A percentile compares a stretch with the other conserved stretches of the same genome.
These are phyloP conservation scores for Phaethon lepturus DNA, from an alignment of 2,113 vertebrate species.

Conservation along the genomic window DNA sequence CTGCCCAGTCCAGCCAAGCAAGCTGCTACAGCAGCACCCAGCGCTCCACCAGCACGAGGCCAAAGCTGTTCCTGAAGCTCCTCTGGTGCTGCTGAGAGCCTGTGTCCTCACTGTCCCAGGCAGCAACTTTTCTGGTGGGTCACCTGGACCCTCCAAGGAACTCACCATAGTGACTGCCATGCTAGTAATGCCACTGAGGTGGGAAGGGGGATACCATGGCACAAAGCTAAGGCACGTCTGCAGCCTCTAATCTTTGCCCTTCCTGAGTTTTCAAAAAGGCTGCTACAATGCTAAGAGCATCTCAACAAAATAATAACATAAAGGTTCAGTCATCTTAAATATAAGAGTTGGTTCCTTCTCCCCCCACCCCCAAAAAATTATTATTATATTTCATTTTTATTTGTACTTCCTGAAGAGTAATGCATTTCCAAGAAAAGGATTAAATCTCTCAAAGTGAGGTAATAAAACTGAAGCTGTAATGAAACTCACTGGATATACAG, in stretches of 20 bases:
- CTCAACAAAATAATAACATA: background rate
- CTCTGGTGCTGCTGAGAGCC: background rate
- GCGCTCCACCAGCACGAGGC: background rate
- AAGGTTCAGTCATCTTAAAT: background rate
- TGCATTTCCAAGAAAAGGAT: constrained; percentile 40
- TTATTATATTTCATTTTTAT: constrained; percentile 47
- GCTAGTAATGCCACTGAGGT: fast-evolving
- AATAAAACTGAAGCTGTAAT: constrained; percentile 60
- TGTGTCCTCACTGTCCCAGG: background rate
- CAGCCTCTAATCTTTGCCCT: background rate
- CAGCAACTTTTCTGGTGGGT: background rate
- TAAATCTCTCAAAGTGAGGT: constrained; percentile 52
- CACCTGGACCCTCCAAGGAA: background rate
- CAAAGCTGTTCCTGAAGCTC: background rate
- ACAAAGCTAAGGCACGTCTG: background rate
- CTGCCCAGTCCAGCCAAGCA: background rate
- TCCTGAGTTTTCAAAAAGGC: background rate
- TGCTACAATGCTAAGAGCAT: background rate
- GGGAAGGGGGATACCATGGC: fast-evolving
- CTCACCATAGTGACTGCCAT: fast-evolving
- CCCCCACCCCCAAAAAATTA: background rate
- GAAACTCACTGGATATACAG: constrained; percentile 46
- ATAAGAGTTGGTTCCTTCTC: background rate
- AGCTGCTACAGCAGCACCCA: background rate
- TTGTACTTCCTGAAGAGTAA: constrained; percentile 47